These are phyloP conservation scores for Cranoglanis bouderius DNA, from an alignment of 2,113 vertebrate genomes.

Conservation along the genomic window DNA sequence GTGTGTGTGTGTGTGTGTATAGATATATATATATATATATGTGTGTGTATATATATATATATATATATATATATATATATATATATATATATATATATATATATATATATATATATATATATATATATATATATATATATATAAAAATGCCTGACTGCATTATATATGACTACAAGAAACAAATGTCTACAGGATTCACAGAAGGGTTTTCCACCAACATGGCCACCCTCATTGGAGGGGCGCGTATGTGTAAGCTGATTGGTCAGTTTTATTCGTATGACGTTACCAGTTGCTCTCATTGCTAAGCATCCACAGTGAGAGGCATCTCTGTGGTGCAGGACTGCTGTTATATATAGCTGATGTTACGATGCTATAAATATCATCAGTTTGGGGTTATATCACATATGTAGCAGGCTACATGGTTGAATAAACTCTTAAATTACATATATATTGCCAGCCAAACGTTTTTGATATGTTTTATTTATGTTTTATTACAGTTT, in stretches of 20 bases:
- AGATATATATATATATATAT: too few species aligned
- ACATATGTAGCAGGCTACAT: not conserved
- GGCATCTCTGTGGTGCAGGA: not conserved
- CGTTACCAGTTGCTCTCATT: slow-evolving; percentile 9
- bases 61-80: too few species aligned
- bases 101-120: too few species aligned
- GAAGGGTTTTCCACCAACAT: slow-evolving; percentile 16
- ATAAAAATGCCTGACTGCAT: not conserved
- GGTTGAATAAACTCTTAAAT: not conserved
- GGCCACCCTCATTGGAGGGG: slow-evolving; percentile 38
- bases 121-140: too few species aligned
- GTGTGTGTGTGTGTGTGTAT: too few species aligned
- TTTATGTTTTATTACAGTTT: not conserved
- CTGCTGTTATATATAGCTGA: slow-evolving; percentile 10
- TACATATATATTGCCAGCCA: not conserved
- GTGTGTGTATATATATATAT: too few species aligned
- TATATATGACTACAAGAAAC: not conserved
- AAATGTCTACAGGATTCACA: not conserved
- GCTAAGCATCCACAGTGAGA: slow-evolving; percentile 22
- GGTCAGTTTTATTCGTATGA: slow-evolving; percentile 33
- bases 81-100: too few species aligned
- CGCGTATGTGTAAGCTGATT: slow-evolving; percentile 19
- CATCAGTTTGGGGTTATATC: not conserved
- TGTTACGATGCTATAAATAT: not conserved
- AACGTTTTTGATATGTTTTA: not conserved